Base-by-base conservation (phyloP, 2,888 invertebrate species). In the Chouioia cunea region DNA sequence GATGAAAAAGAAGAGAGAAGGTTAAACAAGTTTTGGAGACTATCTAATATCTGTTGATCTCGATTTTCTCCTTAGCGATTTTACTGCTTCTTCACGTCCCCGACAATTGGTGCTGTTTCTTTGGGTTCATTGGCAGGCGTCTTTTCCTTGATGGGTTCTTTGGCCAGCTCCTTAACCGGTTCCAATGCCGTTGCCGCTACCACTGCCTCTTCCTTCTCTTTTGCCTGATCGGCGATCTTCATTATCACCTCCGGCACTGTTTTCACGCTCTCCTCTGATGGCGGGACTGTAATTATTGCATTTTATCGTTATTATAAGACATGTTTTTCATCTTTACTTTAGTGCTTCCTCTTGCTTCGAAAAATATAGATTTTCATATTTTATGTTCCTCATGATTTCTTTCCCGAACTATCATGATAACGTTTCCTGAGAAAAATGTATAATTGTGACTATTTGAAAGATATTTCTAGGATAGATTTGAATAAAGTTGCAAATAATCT, bases 161-260 rank as follows among this genome's bases (percentile, higher is more conserved):
- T 52, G 62, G 52, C 50, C 54, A 36, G 27, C 36, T 62, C 62
- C 48, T 68, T 50, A 18, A 50, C 43, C 27, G 68, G 57, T n/a
- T 69, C 58, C 22, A 18, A 4, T 18, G 65, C 23, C 12, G 44
- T 46, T 10, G 18, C 18, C 46, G 64, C 52, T 65, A 66, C 70
- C 23, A 22, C 18, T 63, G 69, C 65, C 22, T 73, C 73, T 4
- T 76, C 59, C 1, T 59, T 48, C 27, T 76, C 74, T 14, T 77
- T 74, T 10, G 71, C 73, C 1, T 79, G 82, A 67, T 87, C 87
- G 43, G 81, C 80, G 14, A 80, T 76, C 0, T 87, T 85, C 77
- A 88, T 76, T 56, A 89, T 88, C 0, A 74, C 73, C 23, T 76
- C 74, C 2, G 76, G 75, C 18, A 71, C 62, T 57, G 75, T 44